Percentiles rank a stretch among this genome's conserved stretches.
Conservation (phyloP, 2,888 invertebrate species). For the Alsophila aescularia region DNA sequence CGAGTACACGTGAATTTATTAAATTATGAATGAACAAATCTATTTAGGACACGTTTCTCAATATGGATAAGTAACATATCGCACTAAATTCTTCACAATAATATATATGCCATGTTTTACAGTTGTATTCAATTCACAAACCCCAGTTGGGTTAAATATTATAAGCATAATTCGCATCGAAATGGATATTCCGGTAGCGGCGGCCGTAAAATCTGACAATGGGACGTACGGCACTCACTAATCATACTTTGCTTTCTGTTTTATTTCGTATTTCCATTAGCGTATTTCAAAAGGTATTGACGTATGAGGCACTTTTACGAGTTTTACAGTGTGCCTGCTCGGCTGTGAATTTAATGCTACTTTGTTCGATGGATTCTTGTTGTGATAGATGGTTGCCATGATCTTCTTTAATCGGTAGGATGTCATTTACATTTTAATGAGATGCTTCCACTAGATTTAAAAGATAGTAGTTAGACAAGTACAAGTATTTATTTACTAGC, state of each 20-base stretch:
- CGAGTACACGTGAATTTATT: too few species aligned
- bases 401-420: not conserved
- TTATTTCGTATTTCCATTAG: slow-evolving; percentile 84
- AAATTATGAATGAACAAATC: too few species aligned
- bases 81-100: not conserved
- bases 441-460: too few species aligned
- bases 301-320: slow-evolving; percentile 83
- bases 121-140: slow-evolving; percentile 13
- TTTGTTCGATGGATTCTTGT: slow-evolving; percentile 60
- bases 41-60: too few species aligned
- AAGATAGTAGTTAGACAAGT: too few species aligned
- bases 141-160: slow-evolving; percentile 37
- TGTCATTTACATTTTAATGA: too few species aligned
- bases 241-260: slow-evolving; percentile 84
- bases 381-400: slow-evolving; percentile 8
- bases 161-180: slow-evolving; percentile 66
- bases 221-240: slow-evolving; percentile 81
- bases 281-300: slow-evolving; percentile 84
- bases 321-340: slow-evolving; percentile 69
- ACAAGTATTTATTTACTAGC: too few species aligned
- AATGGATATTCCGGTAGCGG: slow-evolving; percentile 65
- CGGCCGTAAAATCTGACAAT: slow-evolving; percentile 77
- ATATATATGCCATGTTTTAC: not conserved
- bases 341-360: slow-evolving; percentile 69
- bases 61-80: too few species aligned